phyloP scores from a whole-genome alignment of 2,888 invertebrate species.

The Julus scanicus region DNA sequence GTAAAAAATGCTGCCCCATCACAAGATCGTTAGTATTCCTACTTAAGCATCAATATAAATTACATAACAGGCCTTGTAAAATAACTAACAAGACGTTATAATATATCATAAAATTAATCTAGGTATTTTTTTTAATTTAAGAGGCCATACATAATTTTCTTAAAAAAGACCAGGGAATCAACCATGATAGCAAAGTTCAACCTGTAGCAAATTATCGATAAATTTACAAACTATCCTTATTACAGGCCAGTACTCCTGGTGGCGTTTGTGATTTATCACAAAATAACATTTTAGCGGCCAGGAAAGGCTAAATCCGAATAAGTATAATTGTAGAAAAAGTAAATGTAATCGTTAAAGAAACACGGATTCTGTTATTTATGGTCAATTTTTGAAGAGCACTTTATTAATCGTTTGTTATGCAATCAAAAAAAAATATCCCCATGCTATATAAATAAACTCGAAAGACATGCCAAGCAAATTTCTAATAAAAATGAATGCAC shows the following conservation, averaged over 20 bases:
- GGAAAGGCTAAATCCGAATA: neutral
- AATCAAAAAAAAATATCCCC: conserved; percentile 13
- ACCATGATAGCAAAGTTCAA: neutral
- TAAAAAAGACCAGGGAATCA: neutral
- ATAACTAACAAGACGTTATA: neutral
- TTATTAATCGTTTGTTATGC: conserved; percentile 40
- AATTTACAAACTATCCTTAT: neutral
- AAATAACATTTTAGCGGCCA: too few species aligned
- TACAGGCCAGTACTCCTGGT: too few species aligned
- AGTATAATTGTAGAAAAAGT: neutral
- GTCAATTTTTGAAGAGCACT: conserved; percentile 32
- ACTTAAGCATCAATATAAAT: neutral
- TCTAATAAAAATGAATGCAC: conserved; percentile 34
- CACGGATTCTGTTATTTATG: neutral
- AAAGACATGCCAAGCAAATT: conserved; percentile 30
- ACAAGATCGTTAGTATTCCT: neutral
- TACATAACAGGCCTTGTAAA: neutral
- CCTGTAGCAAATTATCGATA: neutral
- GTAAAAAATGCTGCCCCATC: neutral
- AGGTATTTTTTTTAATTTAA: neutral
- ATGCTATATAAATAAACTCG: conserved; percentile 28
- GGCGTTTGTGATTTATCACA: too few species aligned
- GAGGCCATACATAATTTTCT: neutral
- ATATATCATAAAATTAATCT: neutral
- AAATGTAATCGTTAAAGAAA: neutral